These are phyloP conservation scores for Lontra canadensis DNA, from an alignment of 2,113 vertebrate species.

Conservation along the genomic window DNA sequence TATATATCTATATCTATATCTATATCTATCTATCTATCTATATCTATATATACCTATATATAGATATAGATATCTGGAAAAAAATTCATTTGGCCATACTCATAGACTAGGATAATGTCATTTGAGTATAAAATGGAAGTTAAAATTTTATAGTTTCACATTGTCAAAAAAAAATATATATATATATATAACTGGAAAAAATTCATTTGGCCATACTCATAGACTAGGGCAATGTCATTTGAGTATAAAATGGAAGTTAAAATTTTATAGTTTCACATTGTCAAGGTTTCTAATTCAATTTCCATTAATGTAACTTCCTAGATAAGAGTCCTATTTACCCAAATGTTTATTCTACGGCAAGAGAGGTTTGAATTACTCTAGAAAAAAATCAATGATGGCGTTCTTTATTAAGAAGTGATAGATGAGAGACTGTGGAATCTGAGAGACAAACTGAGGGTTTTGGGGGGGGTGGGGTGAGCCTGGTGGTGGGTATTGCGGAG, in stretches of 20 bases:
- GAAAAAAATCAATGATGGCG: constrained; percentile 17
- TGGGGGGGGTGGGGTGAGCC: no score
- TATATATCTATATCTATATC: no score
- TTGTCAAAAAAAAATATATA: background rate
- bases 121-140: constrained; percentile 55
- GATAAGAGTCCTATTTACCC: constrained; percentile 45
- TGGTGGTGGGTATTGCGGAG: no score
- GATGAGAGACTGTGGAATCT: no score
- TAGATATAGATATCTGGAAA: background rate
- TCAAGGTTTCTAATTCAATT: constrained; percentile 64
- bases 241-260: constrained; percentile 60
- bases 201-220: background rate
- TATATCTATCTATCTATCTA: no score
- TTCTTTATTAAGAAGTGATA: constrained; percentile 30
- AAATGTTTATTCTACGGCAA: constrained; percentile 56
- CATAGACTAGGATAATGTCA: constrained; percentile 23
- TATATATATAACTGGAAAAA: background rate
- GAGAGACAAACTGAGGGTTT: no score
- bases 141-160: constrained; percentile 62
- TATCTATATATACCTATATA: background rate
- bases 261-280: constrained; percentile 56
- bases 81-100: background rate
- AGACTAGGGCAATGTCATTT: constrained; percentile 38
- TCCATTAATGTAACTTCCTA: constrained; percentile 50
- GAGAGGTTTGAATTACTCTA: constrained; percentile 39